phyloP scores from a whole-genome alignment of 2,113 vertebrate genomes.

The Triplophysa dalaica region DNA sequence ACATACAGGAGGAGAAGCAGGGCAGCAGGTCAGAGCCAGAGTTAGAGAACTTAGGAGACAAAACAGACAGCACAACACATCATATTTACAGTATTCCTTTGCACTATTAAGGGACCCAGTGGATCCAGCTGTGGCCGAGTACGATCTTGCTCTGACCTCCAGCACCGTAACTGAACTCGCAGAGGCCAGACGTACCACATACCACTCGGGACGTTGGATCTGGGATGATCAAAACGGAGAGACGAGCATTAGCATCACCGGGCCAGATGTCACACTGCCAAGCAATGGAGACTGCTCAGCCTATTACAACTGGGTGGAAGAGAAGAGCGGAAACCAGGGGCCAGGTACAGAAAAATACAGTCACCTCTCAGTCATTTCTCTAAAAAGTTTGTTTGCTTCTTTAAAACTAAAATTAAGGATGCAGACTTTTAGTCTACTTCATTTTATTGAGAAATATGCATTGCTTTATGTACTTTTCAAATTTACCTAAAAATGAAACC shows the following conservation, averaged over 20 bases:
- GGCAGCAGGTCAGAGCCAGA: conserved; percentile 78
- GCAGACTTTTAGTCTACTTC: too few relatives aligned
- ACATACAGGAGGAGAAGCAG: conserved; percentile 89
- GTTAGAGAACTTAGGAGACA: not conserved
- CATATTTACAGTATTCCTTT: not conserved
- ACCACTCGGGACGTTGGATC: conserved; percentile 95
- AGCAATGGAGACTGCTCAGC: conserved; percentile 96
- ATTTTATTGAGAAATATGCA: too few relatives aligned
- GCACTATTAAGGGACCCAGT: conserved; percentile 83
- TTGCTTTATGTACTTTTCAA: too few relatives aligned
- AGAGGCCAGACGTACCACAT: conserved; percentile 91
- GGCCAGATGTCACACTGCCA: conserved; percentile 86
- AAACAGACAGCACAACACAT: not conserved
- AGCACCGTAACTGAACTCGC: conserved; percentile 97
- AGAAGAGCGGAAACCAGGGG: conserved; percentile 86
- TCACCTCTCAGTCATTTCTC: not conserved
- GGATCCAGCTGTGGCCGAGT: conserved; percentile 79
- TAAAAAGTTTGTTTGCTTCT: too few relatives aligned
- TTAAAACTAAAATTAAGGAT: too few relatives aligned
- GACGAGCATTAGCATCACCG: conserved; percentile 93
- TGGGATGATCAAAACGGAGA: conserved; percentile 97
- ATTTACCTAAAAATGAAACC: too few relatives aligned
- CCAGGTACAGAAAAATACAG: conserved; percentile 76
- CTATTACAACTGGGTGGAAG: conserved; percentile 92
- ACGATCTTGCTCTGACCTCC: conserved; percentile 86